Conservation (phyloP, 1,140 invertebrate species). For the Zaprionus lachaisei region DNA sequence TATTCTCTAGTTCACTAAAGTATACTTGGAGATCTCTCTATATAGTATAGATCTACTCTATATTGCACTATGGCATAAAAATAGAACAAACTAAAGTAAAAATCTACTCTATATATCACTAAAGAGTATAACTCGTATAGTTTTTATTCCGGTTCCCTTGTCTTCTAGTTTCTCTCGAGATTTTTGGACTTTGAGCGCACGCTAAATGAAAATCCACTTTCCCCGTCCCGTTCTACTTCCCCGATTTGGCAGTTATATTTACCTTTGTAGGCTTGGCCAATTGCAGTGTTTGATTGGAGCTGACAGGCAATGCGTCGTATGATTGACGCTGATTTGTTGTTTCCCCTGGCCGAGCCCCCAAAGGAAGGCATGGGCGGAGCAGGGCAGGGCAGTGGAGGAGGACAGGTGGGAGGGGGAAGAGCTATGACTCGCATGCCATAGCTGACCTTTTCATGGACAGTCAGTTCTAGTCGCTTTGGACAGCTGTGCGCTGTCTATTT, state of each 20-base stretch:
- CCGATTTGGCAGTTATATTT: constrained; percentile 38
- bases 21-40: background rate
- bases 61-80: background rate
- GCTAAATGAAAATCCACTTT: background rate
- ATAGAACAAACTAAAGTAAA: too few species aligned
- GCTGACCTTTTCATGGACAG: constrained; percentile 29
- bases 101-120: background rate
- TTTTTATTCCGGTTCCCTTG: background rate
- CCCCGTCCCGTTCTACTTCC: background rate
- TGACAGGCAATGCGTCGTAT: constrained; percentile 65
- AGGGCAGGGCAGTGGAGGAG: background rate
- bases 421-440: constrained; percentile 5
- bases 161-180: background rate
- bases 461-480: constrained; percentile 22
- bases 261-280: constrained; percentile 52
- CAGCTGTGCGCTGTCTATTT: constrained; percentile 47
- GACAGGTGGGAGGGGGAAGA: background rate
- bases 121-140: background rate
- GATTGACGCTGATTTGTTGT: constrained; percentile 79
- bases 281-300: constrained; percentile 47
- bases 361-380: background rate
- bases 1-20: background rate
- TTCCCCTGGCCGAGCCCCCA: constrained; percentile 43
- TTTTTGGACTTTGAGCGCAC: background rate
- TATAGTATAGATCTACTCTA: background rate